Evolutionary conservation across 2,888 invertebrate genomes (phyloP), one percentile per base, ranked within the genome.

Genomic region (Drosophila pseudotalamancana): DNA sequence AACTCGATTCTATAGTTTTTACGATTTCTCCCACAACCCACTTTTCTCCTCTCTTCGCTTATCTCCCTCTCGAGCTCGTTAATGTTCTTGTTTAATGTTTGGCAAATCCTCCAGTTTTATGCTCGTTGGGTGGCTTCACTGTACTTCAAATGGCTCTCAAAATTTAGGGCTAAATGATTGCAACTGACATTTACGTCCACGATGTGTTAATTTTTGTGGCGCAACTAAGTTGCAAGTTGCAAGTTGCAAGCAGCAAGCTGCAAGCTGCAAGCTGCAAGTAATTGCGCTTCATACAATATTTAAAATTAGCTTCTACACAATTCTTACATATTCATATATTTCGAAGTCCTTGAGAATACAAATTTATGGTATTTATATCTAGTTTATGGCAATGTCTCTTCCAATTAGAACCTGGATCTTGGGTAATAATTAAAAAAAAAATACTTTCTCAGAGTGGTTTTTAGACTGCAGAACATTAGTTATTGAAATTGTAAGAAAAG

Each of bases 191-290:
- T 79, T 72, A 77, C 56, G 45, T 19, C 32, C 42, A 46, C 48
- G 64, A 79, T 78, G 87, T 86, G 87, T 86, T 84, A 83, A 84
- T 86, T 79, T 70, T 42, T 59, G 63, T 64, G 54, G 61, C 53
- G 59, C 78, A 81, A 83, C 86, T 65, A 66, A 54, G 84, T 83
- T 82, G 85, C 82, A 35, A 5, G 35, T 42, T n/a, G n/a, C n/a
- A n/a, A n/a, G n/a, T n/a, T n/a, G n/a, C n/a, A n/a, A n/a, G n/a
- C n/a, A n/a, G n/a, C n/a, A n/a, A n/a, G n/a, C n/a, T n/a, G n/a
- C n/a, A n/a, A n/a, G n/a, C n/a, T n/a, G n/a, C n/a, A n/a, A n/a
- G n/a, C n/a, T n/a, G n/a, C n/a, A n/a, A n/a, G n/a, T n/a, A 37
- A 34, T 48, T 45, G 8, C 14, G 4, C 12, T 35, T 3, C 8